Evolutionary conservation across 1,140 invertebrate species (phyloP).

Genomic region (fruit fly (Drosophila melanogaster)): Release_6_plus_ISO1_MT NT_033777.3:26929001-26929500

Average conservation of each 20-base stretch:
- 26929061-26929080: conserved; percentile 1
- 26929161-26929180: conserved; percentile 62
- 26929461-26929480: conserved; percentile 65
- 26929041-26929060: conserved; percentile 27
- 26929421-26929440: conserved; percentile 15
- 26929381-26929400: conserved; percentile 62
- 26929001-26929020: conserved; percentile 19
- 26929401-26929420: conserved; percentile 49
- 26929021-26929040: background rate
- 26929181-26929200: conserved; percentile 48
- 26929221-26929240: conserved; percentile 83
- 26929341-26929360: conserved; percentile 56
- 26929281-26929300: conserved; percentile 64
- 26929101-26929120: conserved; percentile 16
- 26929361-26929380: conserved; percentile 39
- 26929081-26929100: background rate
- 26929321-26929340: conserved; percentile 8
- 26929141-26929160: conserved; percentile 34
- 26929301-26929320: conserved; percentile 57
- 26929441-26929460: conserved; percentile 60
- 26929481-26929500: conserved; percentile 42
- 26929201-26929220: conserved; percentile 62
- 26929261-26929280: conserved; percentile 81
- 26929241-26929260: conserved; percentile 63
- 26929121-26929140: conserved; percentile 40